A percentile compares a stretch with the other conserved stretches of the same genome.
Conservation (phyloP, 2,888 invertebrate species). For the Erebia aethiops region DNA sequence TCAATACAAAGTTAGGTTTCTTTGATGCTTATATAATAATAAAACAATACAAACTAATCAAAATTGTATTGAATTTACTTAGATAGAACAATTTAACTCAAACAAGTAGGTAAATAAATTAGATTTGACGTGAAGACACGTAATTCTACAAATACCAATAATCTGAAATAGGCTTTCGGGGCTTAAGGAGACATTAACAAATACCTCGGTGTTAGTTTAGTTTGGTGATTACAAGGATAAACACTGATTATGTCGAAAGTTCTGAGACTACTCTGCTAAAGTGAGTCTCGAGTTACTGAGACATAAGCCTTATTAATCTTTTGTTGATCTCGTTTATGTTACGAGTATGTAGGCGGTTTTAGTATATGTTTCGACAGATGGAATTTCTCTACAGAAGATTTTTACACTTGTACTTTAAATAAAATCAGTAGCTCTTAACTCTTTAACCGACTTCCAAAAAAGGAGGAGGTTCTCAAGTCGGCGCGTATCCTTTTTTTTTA, state of each 20-base stretch:
- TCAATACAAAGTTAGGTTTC: background rate
- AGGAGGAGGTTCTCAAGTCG: no score
- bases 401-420: no score
- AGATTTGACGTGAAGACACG: constrained; percentile 2
- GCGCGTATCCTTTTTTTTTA: no score
- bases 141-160: constrained; percentile 8
- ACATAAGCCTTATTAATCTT: background rate
- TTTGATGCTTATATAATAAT: background rate
- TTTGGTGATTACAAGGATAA: background rate
- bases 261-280: background rate
- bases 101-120: background rate
- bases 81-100: background rate
- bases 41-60: background rate
- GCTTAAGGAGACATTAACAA: constrained; percentile 10
- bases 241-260: background rate
- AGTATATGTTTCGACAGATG: no score
- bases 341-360: no score
- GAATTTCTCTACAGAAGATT: no score
- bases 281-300: background rate
- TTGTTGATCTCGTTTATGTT: no score
- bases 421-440: no score
- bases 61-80: background rate
- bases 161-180: constrained; percentile 11
- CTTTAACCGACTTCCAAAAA: no score
- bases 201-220: background rate